Base-by-base conservation (phyloP, 2,113 vertebrate species). In the Sceloporus undulatus region DNA sequence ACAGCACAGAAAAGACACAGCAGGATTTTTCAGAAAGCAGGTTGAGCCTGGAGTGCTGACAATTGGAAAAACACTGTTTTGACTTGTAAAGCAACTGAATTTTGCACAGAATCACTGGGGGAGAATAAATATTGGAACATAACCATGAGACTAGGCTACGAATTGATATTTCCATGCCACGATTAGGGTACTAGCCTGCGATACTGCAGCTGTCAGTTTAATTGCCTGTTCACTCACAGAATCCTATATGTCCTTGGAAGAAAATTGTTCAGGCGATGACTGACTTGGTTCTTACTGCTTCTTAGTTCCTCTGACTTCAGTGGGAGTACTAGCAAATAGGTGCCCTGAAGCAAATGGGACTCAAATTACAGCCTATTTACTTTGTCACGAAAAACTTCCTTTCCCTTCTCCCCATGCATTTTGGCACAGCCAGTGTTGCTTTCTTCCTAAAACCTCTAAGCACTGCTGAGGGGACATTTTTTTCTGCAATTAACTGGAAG, bases 61-160 rank as follows among this genome's bases (percentile, higher is more conserved):
- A 86, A 40, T 90, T 42, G 91, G 42, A 82, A 86, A 85, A 90
- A 27, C 73, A 92, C 83, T 85, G 11, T 34, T 91, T 93, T 92
- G 82, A 90, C 34, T 91, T 79, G 71, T 90, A 92, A 91, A 91
- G 87, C 59, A 93, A 78, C 62, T 54, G 79, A 74, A 88, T 90
- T 94, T 92, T 91, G 23, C 85, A 79, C 52, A 68, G 54, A 10
- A 85, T 94, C 85, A 84, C 25, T 92, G 9, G 6, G 77, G 83
- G 29, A 65, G 59, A 81, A 93, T 94, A 94, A 90, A 91, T 92
- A 94, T 85, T 40, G 89, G 80, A 93, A 85, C 91, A 52, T 16
- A 79, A 91, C 79, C 76, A 42, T 40, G n/a, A 77, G 48, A 25
- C 34, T 25, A 86, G 62, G 65, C 34, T 68, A 62, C 6, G 42